Evolutionary conservation across 2,888 invertebrate genomes (phyloP).

Genomic region (Chironomus riparius): DNA sequence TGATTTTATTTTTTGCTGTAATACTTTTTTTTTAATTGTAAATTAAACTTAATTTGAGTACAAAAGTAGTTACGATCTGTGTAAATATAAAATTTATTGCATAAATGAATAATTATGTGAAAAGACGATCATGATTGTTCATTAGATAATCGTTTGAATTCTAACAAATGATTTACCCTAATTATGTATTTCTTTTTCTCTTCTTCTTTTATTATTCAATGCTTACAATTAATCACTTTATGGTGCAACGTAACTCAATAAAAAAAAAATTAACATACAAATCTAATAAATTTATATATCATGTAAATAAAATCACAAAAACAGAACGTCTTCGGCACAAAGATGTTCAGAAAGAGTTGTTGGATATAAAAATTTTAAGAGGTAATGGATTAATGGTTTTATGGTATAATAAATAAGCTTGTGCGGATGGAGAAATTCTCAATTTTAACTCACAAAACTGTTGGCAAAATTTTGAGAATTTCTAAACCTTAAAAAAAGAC

Average conservation of each 20-base stretch:
- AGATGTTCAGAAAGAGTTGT: constrained; percentile 44
- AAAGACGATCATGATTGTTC: no score
- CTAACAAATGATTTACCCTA: background rate
- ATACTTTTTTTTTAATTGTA: no score
- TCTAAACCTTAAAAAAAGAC: no score
- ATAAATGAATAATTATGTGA: no score
- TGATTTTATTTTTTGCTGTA: no score
- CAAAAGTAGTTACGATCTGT: background rate
- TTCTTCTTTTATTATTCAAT: background rate
- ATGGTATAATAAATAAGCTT: no score
- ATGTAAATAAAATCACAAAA: constrained; percentile 8
- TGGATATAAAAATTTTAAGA: constrained; percentile 44
- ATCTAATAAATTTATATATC: background rate
- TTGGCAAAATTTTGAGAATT: no score
- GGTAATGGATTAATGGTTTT: constrained; percentile 34
- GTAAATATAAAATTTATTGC: background rate
- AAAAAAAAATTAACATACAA: constrained; percentile 12
- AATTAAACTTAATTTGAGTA: no score
- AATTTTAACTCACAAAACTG: background rate
- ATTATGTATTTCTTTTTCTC: constrained; percentile 12
- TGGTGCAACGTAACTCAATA: background rate
- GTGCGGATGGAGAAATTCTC: no score
- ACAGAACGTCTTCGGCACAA: constrained; percentile 40
- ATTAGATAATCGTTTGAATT: background rate
- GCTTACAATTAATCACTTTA: background rate